phyloP scores from a whole-genome alignment of 2,113 vertebrate genomes.

The Colinus virginianus region DNA sequence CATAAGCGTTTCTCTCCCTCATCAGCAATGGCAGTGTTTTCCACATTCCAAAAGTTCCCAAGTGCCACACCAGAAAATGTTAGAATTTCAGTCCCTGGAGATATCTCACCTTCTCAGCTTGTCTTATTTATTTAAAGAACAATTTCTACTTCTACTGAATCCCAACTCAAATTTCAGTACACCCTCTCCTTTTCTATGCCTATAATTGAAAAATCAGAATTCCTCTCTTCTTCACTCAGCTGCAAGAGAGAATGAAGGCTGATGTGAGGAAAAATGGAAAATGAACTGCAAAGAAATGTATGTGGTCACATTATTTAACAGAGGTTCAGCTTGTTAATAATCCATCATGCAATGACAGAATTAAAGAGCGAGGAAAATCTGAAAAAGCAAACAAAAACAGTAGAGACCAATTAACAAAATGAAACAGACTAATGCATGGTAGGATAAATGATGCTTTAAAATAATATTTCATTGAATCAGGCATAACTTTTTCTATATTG shows the following conservation, averaged over 20 bases:
- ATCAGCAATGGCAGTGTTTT: neutral
- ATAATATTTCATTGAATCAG: slow-evolving; percentile 50
- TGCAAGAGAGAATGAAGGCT: neutral
- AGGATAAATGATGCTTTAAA: slow-evolving; percentile 62
- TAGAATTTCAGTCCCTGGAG: neutral
- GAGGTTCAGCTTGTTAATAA: slow-evolving; percentile 29
- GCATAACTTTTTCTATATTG: slow-evolving; percentile 34
- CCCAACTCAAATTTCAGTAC: neutral
- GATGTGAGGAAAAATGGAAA: neutral
- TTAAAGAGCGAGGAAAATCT: slow-evolving; percentile 7
- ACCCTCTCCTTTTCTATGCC: neutral
- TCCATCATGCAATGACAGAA: neutral
- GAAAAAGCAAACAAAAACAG: slow-evolving; percentile 46
- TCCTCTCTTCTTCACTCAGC: neutral
- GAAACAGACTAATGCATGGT: slow-evolving; percentile 33
- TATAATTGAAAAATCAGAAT: slow-evolving; percentile 14
- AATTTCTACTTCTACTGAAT: neutral
- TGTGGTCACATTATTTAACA: neutral
- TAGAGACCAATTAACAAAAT: slow-evolving; percentile 40
- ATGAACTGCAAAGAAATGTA: neutral
- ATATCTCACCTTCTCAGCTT: neutral
- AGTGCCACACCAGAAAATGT: neutral
- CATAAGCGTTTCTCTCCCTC: neutral
- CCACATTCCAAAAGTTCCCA: neutral
- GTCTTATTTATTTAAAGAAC: neutral